phyloP scores from a whole-genome alignment of 2,113 vertebrate genomes.

The Mustelus asterias region DNA sequence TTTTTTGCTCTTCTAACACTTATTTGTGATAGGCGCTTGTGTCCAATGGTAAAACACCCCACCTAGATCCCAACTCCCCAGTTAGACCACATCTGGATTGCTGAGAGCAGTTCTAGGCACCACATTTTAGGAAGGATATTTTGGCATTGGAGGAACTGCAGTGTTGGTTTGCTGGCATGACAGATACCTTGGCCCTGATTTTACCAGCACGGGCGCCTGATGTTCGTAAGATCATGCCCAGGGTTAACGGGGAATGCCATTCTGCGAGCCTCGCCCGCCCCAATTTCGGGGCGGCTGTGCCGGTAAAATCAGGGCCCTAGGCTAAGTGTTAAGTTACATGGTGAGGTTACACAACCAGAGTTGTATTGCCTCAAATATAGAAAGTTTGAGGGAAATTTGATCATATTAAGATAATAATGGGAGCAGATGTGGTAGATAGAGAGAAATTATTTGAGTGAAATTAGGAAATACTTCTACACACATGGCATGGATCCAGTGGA shows the following conservation, averaged over 20 bases:
- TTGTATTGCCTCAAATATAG: not conserved
- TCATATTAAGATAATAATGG: not conserved
- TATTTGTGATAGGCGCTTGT: not conserved
- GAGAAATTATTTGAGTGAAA: not conserved
- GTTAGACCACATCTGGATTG: not conserved
- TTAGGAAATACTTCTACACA: not conserved
- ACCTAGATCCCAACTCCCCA: not conserved
- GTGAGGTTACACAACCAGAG: not conserved
- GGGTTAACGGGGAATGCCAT: too few relatives aligned
- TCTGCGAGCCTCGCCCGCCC: too few relatives aligned
- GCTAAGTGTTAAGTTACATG: not conserved
- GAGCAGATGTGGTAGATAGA: not conserved
- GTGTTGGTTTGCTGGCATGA: not conserved
- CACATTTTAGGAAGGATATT: not conserved
- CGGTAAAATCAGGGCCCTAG: too few relatives aligned
- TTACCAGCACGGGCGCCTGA: too few relatives aligned
- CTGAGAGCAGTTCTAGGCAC: not conserved
- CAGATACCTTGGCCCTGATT: not conserved
- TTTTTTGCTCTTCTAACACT: not conserved
- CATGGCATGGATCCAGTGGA: not conserved
- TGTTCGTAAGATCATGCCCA: too few relatives aligned
- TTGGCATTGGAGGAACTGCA: not conserved
- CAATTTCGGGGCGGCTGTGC: too few relatives aligned
- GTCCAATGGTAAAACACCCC: not conserved
- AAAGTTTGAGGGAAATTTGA: not conserved